These are phyloP conservation scores for Holothuria scabra DNA, from an alignment of 53 echinoderm and acorn worm genomes.

Conservation along the genomic window DNA sequence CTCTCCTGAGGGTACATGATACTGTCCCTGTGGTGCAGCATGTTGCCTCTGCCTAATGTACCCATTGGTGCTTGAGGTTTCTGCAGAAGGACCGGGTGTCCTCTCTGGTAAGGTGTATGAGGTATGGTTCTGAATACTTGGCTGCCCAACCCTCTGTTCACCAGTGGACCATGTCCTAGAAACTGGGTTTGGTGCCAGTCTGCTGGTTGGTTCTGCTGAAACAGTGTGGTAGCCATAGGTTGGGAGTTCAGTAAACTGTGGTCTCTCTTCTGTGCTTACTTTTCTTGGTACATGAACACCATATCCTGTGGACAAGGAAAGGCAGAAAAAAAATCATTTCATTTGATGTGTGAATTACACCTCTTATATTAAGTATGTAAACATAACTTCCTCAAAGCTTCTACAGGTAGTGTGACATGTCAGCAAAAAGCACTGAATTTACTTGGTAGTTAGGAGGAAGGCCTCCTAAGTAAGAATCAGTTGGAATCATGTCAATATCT, in stretches of 20 bases:
- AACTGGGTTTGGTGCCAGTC: slow-evolving; percentile 19
- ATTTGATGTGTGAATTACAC: too few relatives aligned
- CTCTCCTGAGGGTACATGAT: slow-evolving; percentile 37
- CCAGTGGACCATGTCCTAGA: slow-evolving; percentile 30
- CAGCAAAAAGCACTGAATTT: too few relatives aligned
- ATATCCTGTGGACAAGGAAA: neutral
- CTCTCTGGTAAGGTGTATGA: slow-evolving; percentile 28
- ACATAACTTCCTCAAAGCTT: too few relatives aligned
- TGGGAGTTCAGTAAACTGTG: slow-evolving; percentile 10
- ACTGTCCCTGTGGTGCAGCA: slow-evolving; percentile 29
- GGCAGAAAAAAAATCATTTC: too few relatives aligned
- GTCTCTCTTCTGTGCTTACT: slow-evolving; percentile 7
- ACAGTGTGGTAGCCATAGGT: neutral
- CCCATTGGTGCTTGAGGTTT: neutral
- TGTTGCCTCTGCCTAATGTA: slow-evolving; percentile 11
- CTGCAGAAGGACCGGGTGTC: slow-evolving; percentile 11
- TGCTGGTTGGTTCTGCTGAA: neutral
- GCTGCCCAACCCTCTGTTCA: slow-evolving; percentile 10
- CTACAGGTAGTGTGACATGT: too few relatives aligned
- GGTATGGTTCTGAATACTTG: neutral
- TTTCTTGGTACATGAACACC: neutral
- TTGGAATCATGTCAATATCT: too few relatives aligned
- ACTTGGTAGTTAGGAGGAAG: too few relatives aligned
- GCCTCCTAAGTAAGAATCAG: too few relatives aligned
- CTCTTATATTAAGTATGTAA: too few relatives aligned